Conservation (phyloP, 2,888 invertebrate species). For the Pterobdella sp. region DNA sequence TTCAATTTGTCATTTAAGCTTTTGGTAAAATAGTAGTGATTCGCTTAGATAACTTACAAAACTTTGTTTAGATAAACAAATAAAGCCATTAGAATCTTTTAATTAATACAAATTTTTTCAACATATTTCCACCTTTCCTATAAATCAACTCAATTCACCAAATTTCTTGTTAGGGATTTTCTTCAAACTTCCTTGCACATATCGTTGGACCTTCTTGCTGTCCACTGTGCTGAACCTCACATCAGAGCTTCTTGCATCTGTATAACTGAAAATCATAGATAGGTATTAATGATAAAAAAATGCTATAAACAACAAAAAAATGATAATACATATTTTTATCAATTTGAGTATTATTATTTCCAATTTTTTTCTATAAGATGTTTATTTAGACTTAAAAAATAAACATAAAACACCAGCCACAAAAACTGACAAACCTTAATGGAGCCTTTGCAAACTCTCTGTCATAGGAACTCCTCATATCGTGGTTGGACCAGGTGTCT, state of each 20-base stretch:
- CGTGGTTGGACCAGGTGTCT: constrained; percentile 10
- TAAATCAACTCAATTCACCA: no score
- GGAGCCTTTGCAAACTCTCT: background rate
- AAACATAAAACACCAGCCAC: background rate
- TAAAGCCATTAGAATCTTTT: no score
- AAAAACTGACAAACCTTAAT: background rate
- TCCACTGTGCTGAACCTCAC: background rate
- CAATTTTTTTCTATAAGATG: no score
- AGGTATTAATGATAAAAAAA: background rate
- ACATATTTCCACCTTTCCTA: no score
- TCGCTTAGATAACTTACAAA: no score
- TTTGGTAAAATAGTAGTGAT: no score
- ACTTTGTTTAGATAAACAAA: no score
- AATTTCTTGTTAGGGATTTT: background rate
- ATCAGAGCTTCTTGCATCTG: no score
- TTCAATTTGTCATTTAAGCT: no score
- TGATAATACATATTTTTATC: background rate
- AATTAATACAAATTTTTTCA: no score
- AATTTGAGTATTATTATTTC: background rate
- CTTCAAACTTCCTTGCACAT: background rate
- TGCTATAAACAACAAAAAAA: background rate
- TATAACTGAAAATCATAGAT: background rate
- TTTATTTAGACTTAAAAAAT: no score
- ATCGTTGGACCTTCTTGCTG: background rate
- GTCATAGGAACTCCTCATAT: background rate